Conservation (phyloP, 1,140 invertebrate genomes). For the Drosophila guanche region DNA sequence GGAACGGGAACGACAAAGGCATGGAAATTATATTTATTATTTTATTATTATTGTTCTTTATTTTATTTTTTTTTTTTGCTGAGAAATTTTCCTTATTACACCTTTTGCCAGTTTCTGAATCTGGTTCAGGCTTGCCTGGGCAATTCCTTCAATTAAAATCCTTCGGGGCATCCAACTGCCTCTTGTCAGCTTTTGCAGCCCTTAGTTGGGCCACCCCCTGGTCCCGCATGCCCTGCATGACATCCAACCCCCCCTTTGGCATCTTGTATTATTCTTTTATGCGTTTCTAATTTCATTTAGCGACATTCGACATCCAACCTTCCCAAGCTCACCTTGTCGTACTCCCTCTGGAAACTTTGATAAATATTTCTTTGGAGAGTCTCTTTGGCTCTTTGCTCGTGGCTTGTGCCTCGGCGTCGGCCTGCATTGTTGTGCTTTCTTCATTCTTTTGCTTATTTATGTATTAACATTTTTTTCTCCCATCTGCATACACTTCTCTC, state of each 20-base stretch:
- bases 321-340: slow-evolving; percentile 12
- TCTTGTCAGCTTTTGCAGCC: slow-evolving; percentile 60
- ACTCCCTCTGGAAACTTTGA: slow-evolving; percentile 56
- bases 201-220: background rate
- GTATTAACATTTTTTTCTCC: slow-evolving; percentile 29
- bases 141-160: slow-evolving; percentile 52
- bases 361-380: slow-evolving; percentile 60
- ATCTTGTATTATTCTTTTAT: slow-evolving; percentile 77
- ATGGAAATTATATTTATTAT: slow-evolving; percentile 79
- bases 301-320: slow-evolving; percentile 67
- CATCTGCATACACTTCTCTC: no score
- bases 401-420: background rate
- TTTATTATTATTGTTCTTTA: slow-evolving; percentile 43
- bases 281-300: slow-evolving; percentile 82
- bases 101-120: slow-evolving; percentile 32
- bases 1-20: slow-evolving; percentile 36
- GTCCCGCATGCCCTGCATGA: slow-evolving; percentile 22
- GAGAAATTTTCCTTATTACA: slow-evolving; percentile 69
- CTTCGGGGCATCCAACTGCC: slow-evolving; percentile 65
- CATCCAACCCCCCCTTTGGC: slow-evolving; percentile 47
- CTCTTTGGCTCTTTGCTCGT: slow-evolving; percentile 36
- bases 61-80: slow-evolving; percentile 28
- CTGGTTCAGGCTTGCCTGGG: slow-evolving; percentile 12
- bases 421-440: slow-evolving; percentile 66
- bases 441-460: slow-evolving; percentile 33